Evolutionary conservation across 2,888 invertebrate genomes (phyloP).

Genomic region (Pollenia griseotomentosa): DNA sequence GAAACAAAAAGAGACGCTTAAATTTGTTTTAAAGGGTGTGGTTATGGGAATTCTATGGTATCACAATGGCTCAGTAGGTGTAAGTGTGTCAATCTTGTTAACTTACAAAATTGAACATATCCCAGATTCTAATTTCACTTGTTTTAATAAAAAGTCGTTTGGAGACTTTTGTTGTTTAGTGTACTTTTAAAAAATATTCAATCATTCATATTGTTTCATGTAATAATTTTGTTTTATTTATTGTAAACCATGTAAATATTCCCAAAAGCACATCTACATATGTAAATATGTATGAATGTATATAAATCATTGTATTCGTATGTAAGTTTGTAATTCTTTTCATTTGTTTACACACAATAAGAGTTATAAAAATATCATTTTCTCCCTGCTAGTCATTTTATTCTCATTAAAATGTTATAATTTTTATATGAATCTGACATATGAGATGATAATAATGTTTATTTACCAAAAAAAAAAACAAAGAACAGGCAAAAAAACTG

Average conservation of each 20-base stretch:
- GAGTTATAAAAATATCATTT: neutral
- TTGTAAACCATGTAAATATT: constrained; percentile 25
- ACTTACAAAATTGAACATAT: too few relatives aligned
- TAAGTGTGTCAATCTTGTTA: too few relatives aligned
- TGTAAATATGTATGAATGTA: neutral
- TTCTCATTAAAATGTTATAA: constrained; percentile 32
- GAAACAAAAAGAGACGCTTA: neutral
- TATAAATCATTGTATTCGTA: constrained; percentile 6
- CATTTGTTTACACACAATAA: neutral
- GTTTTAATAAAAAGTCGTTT: too few relatives aligned
- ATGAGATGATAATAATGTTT: constrained; percentile 48
- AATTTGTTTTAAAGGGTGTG: too few relatives aligned
- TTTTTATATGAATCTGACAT: constrained; percentile 47
- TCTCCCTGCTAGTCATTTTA: constrained; percentile 17
- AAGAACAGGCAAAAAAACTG: neutral
- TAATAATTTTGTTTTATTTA: constrained; percentile 19
- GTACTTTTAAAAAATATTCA: neutral
- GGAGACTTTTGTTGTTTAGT: neutral
- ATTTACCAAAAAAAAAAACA: constrained; percentile 8
- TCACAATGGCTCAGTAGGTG: too few relatives aligned
- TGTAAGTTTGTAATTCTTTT: neutral
- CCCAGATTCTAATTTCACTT: too few relatives aligned
- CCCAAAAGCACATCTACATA: constrained; percentile 34
- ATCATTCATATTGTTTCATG: neutral
- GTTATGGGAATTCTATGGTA: too few relatives aligned